These are phyloP conservation scores for Pararge aegeria DNA, from an alignment of 1,140 invertebrate genomes.

Conservation along the genomic window DNA sequence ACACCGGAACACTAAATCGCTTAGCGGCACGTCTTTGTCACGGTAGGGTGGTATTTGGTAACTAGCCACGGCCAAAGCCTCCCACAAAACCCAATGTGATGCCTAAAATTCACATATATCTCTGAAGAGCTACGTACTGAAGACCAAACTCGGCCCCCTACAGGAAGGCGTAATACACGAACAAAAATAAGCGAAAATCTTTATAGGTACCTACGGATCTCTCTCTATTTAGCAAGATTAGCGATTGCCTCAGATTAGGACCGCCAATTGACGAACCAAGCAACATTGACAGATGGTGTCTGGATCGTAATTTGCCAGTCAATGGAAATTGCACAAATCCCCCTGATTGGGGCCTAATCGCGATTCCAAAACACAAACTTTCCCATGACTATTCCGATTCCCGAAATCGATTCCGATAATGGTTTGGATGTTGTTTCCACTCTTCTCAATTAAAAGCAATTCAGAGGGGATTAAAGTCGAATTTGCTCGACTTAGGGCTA, in stretches of 20 bases:
- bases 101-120: too few species aligned
- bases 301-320: conserved; percentile 66
- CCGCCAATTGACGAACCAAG: conserved; percentile 19
- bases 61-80: too few species aligned
- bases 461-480: conserved; percentile 63
- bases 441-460: conserved; percentile 73
- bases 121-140: too few species aligned
- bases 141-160: too few species aligned
- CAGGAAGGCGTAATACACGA: too few species aligned
- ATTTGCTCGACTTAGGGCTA: conserved; percentile 44
- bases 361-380: conserved; percentile 37
- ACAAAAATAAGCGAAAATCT: too few species aligned
- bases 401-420: conserved; percentile 62
- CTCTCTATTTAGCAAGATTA: background rate
- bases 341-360: conserved; percentile 69
- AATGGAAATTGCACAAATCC: conserved; percentile 72
- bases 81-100: too few species aligned
- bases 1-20: too few species aligned
- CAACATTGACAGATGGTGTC: conserved; percentile 43
- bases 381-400: conserved; percentile 71
- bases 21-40: too few species aligned
- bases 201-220: background rate
- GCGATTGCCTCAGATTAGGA: conserved; percentile 23
- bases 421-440: conserved; percentile 37
- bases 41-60: too few species aligned